phyloP scores from a whole-genome alignment of 1,140 invertebrate species.

The Pantala flavescens region DNA sequence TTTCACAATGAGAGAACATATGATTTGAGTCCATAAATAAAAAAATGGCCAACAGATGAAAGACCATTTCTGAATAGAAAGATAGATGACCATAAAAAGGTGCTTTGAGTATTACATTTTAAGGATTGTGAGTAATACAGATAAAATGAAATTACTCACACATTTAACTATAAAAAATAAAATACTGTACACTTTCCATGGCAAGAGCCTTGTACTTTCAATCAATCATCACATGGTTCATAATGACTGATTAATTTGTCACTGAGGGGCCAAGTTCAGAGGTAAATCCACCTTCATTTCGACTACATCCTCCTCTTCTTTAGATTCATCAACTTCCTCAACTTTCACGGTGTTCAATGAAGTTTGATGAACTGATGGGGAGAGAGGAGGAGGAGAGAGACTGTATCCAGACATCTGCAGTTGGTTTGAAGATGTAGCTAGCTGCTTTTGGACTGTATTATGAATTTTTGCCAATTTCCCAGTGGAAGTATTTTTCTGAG shows the following conservation, averaged over 20 bases:
- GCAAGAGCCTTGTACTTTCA: background rate
- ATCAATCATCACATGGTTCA: background rate
- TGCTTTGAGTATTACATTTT: background rate
- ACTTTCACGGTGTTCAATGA: background rate
- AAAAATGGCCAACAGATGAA: background rate
- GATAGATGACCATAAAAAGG: background rate
- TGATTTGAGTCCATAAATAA: background rate
- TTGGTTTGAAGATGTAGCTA: background rate
- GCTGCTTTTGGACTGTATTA: background rate
- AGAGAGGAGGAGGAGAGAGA: background rate
- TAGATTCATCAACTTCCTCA: background rate
- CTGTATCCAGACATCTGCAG: background rate
- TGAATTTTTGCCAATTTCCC: background rate
- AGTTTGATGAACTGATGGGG: background rate
- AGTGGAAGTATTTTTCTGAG: background rate
- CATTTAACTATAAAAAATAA: background rate
- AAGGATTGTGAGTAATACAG: background rate
- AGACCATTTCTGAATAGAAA: background rate
- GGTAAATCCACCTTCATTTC: background rate
- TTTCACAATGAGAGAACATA: background rate
- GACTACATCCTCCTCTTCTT: background rate
- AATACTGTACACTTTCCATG: background rate
- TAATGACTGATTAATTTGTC: background rate
- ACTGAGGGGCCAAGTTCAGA: background rate
- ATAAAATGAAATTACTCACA: background rate